Base-by-base conservation (phyloP, 2,113 vertebrate genomes). In the Hypanus sabinus region DNA sequence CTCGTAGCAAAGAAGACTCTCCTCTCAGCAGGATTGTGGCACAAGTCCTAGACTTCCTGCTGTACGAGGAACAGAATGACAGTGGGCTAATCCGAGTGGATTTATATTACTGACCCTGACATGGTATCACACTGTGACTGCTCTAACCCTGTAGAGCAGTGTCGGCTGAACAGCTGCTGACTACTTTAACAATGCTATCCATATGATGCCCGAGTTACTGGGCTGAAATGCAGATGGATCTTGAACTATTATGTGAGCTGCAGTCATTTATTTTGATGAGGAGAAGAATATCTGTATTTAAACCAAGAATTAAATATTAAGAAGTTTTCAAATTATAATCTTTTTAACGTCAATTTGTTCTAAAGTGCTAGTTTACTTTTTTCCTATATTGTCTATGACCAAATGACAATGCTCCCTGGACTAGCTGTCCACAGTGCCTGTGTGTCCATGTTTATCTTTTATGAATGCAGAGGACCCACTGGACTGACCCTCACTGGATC, bases 51-150 rank as follows among this genome's bases (percentile, higher is more conserved):
- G 70, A 36, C n/a, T 14, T 93, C 38, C 46, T 55, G 68, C 33
- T 75, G 91, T 0, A 16, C 5, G 36, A 75, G 38, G n/a, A 27
- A 38, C 65, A 71, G 7, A 38, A 46, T 92, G 65, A 92, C 90
- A 92, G 68, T 93, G 91, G 91, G 73, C 68, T 46, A 55, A 93
- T 93, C 91, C 68, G 46, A 70, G 70, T 75, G 70, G 91, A 93
- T 55, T 93, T 73, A 93, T 93, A 93, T 55, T 55, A 93, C 70
- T 93, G 91, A 93, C 91, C 91, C 91, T 55, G 70, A 93, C 91
- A 93, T 93, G 91, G 91, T 12, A 73, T 30, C 91, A 93, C 38
- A 93, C 91, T 93, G 91, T 75, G 91, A 9, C 91, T 75, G 68
- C 91, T 73, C 38, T 93, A 93, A 93, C 91, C 91, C 91, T 71